A percentile compares a stretch with the other conserved stretches of the same genome.
These are phyloP conservation scores for Drosophila suboccidentalis DNA, from an alignment of 2,888 invertebrate genomes.

Conservation along the genomic window DNA sequence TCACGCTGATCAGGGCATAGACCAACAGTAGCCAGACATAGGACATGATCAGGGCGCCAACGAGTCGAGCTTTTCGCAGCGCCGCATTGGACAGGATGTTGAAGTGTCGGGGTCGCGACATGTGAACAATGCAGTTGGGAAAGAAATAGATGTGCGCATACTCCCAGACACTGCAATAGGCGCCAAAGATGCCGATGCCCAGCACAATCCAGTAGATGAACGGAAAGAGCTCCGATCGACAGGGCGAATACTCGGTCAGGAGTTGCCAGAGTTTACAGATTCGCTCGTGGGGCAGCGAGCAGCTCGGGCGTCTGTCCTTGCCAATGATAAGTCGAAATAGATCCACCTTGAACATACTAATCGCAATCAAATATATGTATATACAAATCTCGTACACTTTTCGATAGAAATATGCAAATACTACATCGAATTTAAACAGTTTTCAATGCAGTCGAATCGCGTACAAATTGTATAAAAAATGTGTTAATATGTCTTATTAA, in stretches of 20 bases:
- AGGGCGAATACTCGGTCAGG: background rate
- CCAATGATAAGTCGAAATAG: background rate
- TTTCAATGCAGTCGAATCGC: background rate
- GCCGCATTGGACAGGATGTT: background rate
- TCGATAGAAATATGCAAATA: background rate
- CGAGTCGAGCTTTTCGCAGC: slow-evolving; percentile 25
- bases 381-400: background rate
- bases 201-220: slow-evolving; percentile 44
- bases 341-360: slow-evolving; percentile 28
- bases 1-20: slow-evolving; percentile 35
- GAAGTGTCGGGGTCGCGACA: slow-evolving; percentile 42
- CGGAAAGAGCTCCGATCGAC: slow-evolving; percentile 40
- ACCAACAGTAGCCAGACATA: slow-evolving; percentile 50
- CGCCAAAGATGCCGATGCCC: slow-evolving; percentile 19
- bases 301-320: background rate
- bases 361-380: background rate
- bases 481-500: background rate
- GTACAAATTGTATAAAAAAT: background rate
- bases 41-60: slow-evolving; percentile 19
- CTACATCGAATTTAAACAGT: background rate
- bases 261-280: background rate
- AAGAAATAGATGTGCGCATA: background rate
- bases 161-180: slow-evolving; percentile 21
- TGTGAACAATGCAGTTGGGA: background rate
- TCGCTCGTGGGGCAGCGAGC: background rate